These are phyloP conservation scores for Phodopus roborovskii DNA, from an alignment of 2,113 vertebrate genomes.

Conservation along the genomic window DNA sequence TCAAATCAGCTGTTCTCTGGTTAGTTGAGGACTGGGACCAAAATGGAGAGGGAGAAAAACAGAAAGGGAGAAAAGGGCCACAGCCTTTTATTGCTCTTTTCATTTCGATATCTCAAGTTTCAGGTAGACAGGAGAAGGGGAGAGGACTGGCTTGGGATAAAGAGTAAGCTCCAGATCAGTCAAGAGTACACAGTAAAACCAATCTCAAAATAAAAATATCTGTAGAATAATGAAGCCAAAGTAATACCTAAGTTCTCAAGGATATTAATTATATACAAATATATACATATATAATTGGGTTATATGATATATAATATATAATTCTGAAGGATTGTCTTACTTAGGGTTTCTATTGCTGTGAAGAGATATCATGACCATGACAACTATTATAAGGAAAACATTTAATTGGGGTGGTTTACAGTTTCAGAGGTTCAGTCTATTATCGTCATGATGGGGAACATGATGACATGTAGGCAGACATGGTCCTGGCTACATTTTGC, in stretches of 20 bases:
- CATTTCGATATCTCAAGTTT: neutral
- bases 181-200: neutral
- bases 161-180: neutral
- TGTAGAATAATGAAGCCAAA: constrained; percentile 13
- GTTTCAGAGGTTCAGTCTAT: neutral
- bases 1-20: neutral
- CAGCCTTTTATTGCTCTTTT: neutral
- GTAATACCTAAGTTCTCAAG: neutral
- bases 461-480: neutral
- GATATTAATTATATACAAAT: neutral
- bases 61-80: neutral
- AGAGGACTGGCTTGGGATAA: too few relatives aligned
- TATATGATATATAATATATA: neutral
- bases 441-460: neutral
- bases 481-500: neutral
- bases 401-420: neutral
- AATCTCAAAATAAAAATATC: neutral
- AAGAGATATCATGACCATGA: neutral
- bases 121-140: neutral
- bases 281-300: neutral
- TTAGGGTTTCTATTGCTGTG: neutral
- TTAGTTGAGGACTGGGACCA: neutral
- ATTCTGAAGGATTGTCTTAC: neutral
- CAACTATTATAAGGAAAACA: neutral
- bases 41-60: too few relatives aligned